A percentile compares a stretch with the other conserved stretches of the same genome.
Evolutionary conservation across 2,797 vertebrate genomes (phyloP).

Genomic region (Notoglanidium macrostoma): DNA sequence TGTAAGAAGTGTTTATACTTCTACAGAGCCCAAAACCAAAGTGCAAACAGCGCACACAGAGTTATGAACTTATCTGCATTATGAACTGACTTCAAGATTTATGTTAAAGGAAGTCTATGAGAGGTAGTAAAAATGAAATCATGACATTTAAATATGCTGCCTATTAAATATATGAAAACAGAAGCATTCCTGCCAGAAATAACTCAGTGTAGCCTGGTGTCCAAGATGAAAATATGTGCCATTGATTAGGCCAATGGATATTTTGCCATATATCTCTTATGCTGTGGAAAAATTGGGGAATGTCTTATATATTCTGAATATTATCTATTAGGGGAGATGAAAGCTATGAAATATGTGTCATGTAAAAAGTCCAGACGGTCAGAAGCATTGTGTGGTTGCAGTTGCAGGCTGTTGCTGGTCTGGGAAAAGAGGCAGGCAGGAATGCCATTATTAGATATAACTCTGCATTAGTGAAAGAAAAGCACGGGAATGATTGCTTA

Average conservation of each 20-base stretch:
- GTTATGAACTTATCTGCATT: conserved; percentile 74
- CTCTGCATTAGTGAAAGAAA: conserved; percentile 57
- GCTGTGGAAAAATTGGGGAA: conserved; percentile 6
- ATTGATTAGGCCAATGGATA: conserved; percentile 63
- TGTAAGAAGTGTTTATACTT: conserved; percentile 36
- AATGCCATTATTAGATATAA: conserved; percentile 56
- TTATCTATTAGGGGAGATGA: conserved; percentile 58
- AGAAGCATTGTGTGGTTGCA: conserved; percentile 39
- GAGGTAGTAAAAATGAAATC: conserved; percentile 70
- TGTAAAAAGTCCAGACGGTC: conserved; percentile 49
- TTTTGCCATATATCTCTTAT: conserved; percentile 62
- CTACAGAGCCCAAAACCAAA: conserved; percentile 23
- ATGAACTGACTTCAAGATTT: conserved; percentile 61
- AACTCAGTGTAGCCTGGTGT: conserved; percentile 58
- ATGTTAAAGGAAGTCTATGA: conserved; percentile 67
- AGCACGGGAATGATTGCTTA: conserved; percentile 70
- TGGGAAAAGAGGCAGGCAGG: conserved; percentile 45
- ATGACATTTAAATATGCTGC: conserved; percentile 73
- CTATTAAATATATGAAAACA: conserved; percentile 67
- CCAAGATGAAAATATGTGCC: conserved; percentile 66
- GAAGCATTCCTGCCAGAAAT: conserved; percentile 70
- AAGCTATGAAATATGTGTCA: conserved; percentile 53
- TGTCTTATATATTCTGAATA: conserved; percentile 32
- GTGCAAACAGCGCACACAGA: conserved; percentile 65
- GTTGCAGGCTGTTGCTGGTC: conserved; percentile 43